Percentiles rank a stretch among this genome's conserved stretches.
Evolutionary conservation across 2,797 vertebrate species (phyloP).

Genomic region (Morelia viridis): DNA sequence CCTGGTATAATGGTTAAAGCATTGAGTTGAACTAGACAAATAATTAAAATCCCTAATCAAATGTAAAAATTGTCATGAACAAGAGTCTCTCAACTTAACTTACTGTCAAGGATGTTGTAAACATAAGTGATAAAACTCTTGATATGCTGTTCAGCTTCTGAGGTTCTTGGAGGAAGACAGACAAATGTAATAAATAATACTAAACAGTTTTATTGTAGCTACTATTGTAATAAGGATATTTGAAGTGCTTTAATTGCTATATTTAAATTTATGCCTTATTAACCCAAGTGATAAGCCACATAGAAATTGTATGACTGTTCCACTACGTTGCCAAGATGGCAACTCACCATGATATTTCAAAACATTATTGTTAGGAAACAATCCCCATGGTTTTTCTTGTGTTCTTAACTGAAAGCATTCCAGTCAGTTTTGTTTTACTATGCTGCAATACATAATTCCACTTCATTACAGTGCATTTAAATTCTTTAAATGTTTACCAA

Average conservation of each 20-base stretch:
- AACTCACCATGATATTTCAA: not conserved
- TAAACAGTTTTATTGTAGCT: not conserved
- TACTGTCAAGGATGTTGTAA: not conserved
- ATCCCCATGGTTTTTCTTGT: not conserved
- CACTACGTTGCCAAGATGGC: not conserved
- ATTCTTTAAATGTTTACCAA: constrained; percentile 50
- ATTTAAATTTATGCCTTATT: not conserved
- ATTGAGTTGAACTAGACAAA: not conserved
- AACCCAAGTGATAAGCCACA: not conserved
- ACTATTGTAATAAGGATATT: not conserved
- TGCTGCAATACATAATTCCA: constrained; percentile 2
- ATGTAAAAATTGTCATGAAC: not conserved
- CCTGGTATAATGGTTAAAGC: not conserved
- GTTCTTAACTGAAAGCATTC: not conserved
- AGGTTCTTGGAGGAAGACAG: not conserved
- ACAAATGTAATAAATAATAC: not conserved
- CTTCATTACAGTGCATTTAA: constrained; percentile 34
- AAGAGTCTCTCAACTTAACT: not conserved
- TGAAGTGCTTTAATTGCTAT: not conserved
- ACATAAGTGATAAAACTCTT: not conserved
- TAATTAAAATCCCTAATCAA: not conserved
- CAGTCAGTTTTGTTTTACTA: not conserved
- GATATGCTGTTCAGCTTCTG: not conserved
- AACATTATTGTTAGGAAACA: constrained; percentile 10
- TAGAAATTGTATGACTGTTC: not conserved